Evolutionary conservation across 2,113 vertebrate species (phyloP), one percentile per base, ranked within the genome.

Genomic region (Neodon shergylaensis): DNA sequence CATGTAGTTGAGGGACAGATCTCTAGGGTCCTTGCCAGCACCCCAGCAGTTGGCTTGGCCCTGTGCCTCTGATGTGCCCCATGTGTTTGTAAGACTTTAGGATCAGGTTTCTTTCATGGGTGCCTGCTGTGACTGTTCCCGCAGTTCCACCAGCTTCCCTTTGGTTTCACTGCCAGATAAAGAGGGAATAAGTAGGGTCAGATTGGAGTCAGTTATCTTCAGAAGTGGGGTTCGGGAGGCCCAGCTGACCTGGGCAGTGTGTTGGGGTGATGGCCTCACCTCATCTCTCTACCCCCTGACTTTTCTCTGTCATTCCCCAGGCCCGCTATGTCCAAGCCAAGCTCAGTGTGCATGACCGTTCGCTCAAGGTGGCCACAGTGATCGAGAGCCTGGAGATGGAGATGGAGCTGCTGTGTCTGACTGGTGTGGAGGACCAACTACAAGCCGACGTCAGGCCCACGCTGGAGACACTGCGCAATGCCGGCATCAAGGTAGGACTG

Each of bases 311-410:
- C 65, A 66, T 94, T 79, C 93, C 24, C 28, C 97, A 99, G 99
- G 99, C 99, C 0, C 99, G 99, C 42, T 99, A 99, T 0, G 98
- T 99, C 84, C 99, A 99, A 98, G 99, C 99, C 24, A 99, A 99
- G 98, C 98, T 99, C 63, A 99, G 99, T 0, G 99, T 99, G 74
- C 99, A 99, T 0, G 99, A 99, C 98, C 99, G 99, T 85, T 99
- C 99, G 0, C 98, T 99, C 98, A 99, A 99, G 94, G 99, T 99
- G 22, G 99, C 99, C 96, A 99, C 99, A 0, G 99, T 99, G 90
- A 99, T 99, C 0, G 99, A 99, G 98, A 99, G 99, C 96, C 98
- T 99, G 94, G 99, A 99, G 97, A 99, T 99, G 99, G 99, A 99
- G 98, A 99, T 99, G 99, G 99, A 99, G 98, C 98, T 99, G 96